These are phyloP conservation scores for Siniperca chuatsi DNA, from an alignment of 2,113 vertebrate genomes.

Conservation along the genomic window DNA sequence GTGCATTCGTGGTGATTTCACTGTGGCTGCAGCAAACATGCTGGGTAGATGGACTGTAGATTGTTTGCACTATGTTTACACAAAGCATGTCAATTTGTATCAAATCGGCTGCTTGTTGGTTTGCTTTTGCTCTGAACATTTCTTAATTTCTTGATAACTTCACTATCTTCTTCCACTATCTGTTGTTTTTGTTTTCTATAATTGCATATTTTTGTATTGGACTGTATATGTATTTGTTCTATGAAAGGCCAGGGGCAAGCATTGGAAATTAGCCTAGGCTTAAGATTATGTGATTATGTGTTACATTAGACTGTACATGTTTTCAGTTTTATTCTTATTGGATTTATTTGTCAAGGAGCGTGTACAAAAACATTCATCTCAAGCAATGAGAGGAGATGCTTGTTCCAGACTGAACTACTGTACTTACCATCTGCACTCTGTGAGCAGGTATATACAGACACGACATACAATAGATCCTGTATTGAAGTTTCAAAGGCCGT, in stretches of 20 bases:
- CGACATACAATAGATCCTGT: background rate
- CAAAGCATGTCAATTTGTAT: background rate
- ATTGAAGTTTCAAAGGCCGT: background rate
- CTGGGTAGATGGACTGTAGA: background rate
- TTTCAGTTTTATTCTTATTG: conserved; percentile 18
- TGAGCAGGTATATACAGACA: background rate
- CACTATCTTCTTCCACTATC: background rate
- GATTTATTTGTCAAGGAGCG: background rate
- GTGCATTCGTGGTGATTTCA: conserved; percentile 26
- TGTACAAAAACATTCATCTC: background rate
- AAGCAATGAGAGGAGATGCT: conserved; percentile 3
- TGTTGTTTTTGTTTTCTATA: background rate
- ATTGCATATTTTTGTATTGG: background rate
- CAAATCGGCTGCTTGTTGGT: background rate
- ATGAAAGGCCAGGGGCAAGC: background rate
- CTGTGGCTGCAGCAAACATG: conserved; percentile 5
- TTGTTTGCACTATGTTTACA: background rate
- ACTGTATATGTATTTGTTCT: background rate
- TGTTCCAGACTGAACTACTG: background rate
- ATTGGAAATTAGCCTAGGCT: background rate
- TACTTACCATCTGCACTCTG: background rate
- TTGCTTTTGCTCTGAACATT: conserved; percentile 3
- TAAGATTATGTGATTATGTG: background rate
- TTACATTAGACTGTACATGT: background rate
- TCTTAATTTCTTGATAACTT: background rate